Evolutionary conservation across 1,140 invertebrate species (phyloP).

Genomic region (Lordiphosa mommai): DNA sequence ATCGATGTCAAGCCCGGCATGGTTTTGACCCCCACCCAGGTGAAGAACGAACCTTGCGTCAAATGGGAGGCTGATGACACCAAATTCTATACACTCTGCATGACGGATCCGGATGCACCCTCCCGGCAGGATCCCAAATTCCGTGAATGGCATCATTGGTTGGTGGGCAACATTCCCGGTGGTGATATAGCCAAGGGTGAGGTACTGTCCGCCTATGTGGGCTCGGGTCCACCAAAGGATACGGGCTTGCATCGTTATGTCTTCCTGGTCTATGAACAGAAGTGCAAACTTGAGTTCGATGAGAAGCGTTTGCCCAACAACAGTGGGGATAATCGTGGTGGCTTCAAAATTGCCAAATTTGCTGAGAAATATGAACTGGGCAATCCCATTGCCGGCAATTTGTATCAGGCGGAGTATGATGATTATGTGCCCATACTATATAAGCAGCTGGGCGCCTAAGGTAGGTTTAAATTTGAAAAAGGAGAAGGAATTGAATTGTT

Average conservation of each 20-base stretch:
- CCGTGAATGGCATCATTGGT: constrained; percentile 96
- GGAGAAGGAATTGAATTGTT: too few relatives aligned
- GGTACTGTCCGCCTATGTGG: constrained; percentile 89
- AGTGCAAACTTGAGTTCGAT: constrained; percentile 56
- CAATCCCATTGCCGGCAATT: constrained; percentile 91
- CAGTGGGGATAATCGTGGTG: constrained; percentile 86
- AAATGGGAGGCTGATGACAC: constrained; percentile 83
- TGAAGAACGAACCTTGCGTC: constrained; percentile 85
- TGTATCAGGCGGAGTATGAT: constrained; percentile 94
- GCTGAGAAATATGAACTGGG: constrained; percentile 88
- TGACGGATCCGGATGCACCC: constrained; percentile 83
- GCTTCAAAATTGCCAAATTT: constrained; percentile 89
- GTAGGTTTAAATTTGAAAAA: too few relatives aligned
- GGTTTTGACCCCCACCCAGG: constrained; percentile 85
- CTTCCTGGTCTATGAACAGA: constrained; percentile 92
- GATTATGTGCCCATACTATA: constrained; percentile 89
- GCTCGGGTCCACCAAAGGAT: constrained; percentile 90
- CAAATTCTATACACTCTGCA: constrained; percentile 88
- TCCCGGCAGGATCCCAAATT: constrained; percentile 88
- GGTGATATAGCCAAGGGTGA: constrained; percentile 87
- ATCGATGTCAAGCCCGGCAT: constrained; percentile 84
- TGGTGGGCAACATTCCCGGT: constrained; percentile 94
- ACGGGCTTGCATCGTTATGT: constrained; percentile 95
- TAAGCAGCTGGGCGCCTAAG: constrained; percentile 63
- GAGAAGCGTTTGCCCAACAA: constrained; percentile 81